Conservation (phyloP, 2,113 vertebrate species). For the Heliornis fulica region DNA sequence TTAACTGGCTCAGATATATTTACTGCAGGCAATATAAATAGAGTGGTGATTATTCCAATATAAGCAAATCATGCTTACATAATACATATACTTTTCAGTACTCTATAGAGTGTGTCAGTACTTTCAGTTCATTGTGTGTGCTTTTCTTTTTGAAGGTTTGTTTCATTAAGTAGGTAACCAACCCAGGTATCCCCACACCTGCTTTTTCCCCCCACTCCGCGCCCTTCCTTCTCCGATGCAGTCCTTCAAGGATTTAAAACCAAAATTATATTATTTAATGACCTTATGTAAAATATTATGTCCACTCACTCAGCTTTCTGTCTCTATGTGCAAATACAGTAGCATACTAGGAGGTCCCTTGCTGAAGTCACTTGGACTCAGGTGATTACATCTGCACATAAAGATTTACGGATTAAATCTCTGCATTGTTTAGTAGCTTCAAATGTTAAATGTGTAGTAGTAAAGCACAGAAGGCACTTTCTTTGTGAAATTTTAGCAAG, state of each 20-base stretch:
- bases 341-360: background rate
- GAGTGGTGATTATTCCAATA: background rate
- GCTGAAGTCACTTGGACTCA: background rate
- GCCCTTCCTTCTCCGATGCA: background rate
- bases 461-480: background rate
- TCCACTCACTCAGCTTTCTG: background rate
- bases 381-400: background rate
- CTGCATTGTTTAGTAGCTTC: background rate
- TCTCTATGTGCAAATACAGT: background rate
- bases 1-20: background rate
- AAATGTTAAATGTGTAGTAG: background rate
- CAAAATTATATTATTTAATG: background rate
- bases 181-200: background rate
- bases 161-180: background rate
- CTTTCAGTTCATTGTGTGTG: background rate
- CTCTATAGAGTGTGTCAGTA: fast-evolving
- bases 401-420: background rate
- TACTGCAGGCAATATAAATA: background rate
- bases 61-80: background rate
- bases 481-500: background rate
- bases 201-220: too few relatives aligned
- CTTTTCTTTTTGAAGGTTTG: background rate
- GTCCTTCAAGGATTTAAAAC: background rate
- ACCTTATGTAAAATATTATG: background rate
- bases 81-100: background rate